A percentile compares a stretch with the other conserved stretches of the same genome.
Conservation (phyloP, 2,113 vertebrate genomes). For the Taurulus bubalis region DNA sequence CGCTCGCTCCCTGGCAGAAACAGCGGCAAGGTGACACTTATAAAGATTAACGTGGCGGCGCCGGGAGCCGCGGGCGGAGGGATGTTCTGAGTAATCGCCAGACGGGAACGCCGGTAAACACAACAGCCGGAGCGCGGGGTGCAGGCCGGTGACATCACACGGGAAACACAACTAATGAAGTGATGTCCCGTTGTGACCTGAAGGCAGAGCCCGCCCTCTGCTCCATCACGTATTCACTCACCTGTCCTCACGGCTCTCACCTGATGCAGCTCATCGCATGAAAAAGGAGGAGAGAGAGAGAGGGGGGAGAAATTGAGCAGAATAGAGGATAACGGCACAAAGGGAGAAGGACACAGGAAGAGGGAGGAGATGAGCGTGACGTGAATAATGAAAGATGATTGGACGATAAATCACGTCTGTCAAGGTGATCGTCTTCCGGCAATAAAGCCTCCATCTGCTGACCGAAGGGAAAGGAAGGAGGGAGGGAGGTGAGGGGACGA, state of each 20-base stretch:
- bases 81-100: conserved; percentile 15
- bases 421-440: conserved; percentile 66
- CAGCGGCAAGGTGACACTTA: conserved; percentile 54
- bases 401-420: conserved; percentile 64
- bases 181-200: conserved; percentile 39
- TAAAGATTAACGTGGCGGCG: conserved; percentile 53
- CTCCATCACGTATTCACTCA: conserved; percentile 33
- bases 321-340: conserved; percentile 53
- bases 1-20: conserved; percentile 23
- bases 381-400: conserved; percentile 64
- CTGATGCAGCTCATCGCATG: conserved; percentile 51
- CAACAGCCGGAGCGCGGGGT: neutral
- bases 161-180: conserved; percentile 63
- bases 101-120: conserved; percentile 12
- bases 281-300: conserved; percentile 21
- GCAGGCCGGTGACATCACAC: conserved; percentile 30
- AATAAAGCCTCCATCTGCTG: conserved; percentile 53
- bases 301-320: conserved; percentile 44
- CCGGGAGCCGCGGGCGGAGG: neutral
- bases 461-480: conserved; percentile 3
- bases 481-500: neutral
- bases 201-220: conserved; percentile 31
- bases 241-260: conserved; percentile 17
- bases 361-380: conserved; percentile 55
- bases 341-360: conserved; percentile 44